Evolutionary conservation across 2,888 invertebrate genomes (phyloP), one percentile per base, ranked within the genome.

Genomic region (Drosophila setosimentum): DNA sequence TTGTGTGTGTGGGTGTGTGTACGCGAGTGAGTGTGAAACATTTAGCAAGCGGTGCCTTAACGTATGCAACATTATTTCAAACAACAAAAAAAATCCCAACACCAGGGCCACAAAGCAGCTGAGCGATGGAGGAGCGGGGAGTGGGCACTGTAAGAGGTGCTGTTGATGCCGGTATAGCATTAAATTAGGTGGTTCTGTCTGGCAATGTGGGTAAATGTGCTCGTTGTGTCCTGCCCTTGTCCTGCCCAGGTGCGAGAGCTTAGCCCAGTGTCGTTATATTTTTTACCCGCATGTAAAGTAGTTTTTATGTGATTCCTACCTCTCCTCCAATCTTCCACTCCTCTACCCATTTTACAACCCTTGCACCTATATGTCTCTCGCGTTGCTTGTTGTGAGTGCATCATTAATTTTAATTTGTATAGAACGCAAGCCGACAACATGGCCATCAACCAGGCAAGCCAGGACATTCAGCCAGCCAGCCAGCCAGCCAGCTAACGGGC

Each of bases 401-500:
- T 89, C 89, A 89, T 87, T 87, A 87, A 87, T 87, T 87, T 87
- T 87, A 89, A 89, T 87, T 87, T 89, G 81, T 87, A 85, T 89
- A 75, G 83, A 75, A 81, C 83, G 73, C 80, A 64, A 70, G 85
- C 81, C 81, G 75, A 73, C 80, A 82, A 80, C 87, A 73, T 72
- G 78, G 79, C 82, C 73, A 77, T 82, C 82, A 79, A 76, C 57
- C 75, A 67, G 66, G 61, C 62, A 65, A 29, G 30, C n/a, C 57
- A 50, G 7, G 42, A 45, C 35, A 48, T 29, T 51, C 10, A 29
- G 35, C 59, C 35, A n/a, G 45, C 11, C 11, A n/a, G n/a, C 11
- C 11, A 40, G 35, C 35, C 53, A 37, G 62, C 32, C 35, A 45
- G 61, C 57, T n/a, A 57, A 45, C 63, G 61, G 27, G 37, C 62